Evolutionary conservation across 2,888 invertebrate genomes (phyloP), one percentile per base, ranked within the genome.

Genomic region (Brachyptera risi): DNA sequence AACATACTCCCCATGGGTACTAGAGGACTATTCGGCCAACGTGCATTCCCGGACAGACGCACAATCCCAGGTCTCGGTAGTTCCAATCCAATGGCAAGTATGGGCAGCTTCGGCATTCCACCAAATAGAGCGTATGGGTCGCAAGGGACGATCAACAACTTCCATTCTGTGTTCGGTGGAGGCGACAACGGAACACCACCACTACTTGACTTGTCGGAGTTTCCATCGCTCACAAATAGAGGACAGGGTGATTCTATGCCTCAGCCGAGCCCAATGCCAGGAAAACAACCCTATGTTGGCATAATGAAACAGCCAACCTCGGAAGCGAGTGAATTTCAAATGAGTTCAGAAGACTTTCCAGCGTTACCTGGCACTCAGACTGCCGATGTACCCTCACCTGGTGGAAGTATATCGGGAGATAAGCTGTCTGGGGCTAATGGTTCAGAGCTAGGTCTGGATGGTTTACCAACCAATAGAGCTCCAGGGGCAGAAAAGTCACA

Each of bases 311-410:
- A 93, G 78, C 94, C 94, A 66, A 90, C 92, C 72, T 86, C 90
- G 56, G 94, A 94, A 78, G 86, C 93, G 73, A 92, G 89, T 68
- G 94, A 95, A 79, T 95, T 95, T 79, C 92, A 94, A 73, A 99
- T 99, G 89, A 96, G 96, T 72, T 94, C 91, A 71, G 98, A 99
- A 80, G 99, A 99, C 80, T 99, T 99, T 79, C 99, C 99, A 70
- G 99, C 99, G 75, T 81, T 99, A 74, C 99, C 98, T 68, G 98
- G 98, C 71, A 92, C 92, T 68, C 88, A 90, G 70, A 65, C 63
- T 19, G 51, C 59, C n/a, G 85, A 85, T 69, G 85, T 84, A 61
- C 80, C 84, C 17, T 84, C 86, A 69, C 86, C 87, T 17, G 80
- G 80, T 70, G 86, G 86, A 71, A 77, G 73, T 65, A 72, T 76